Base-by-base conservation (phyloP, 2,797 vertebrate species). In the Melanotaenia nigrans region DNA sequence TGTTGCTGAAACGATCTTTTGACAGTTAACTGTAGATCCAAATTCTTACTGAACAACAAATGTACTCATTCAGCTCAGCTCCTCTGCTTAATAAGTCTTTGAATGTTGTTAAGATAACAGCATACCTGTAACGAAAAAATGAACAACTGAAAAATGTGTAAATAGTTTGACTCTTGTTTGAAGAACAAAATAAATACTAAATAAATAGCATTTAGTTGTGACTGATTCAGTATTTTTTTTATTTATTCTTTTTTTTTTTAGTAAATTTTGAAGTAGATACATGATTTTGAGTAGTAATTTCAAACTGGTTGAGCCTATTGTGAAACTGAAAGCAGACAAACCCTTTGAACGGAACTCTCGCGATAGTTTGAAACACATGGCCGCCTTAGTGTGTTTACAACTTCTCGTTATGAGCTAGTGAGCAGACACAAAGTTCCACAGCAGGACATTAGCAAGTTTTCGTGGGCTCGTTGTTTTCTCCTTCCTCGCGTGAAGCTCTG, bases 81-180 rank as follows among this genome's bases (percentile, higher is more conserved):
- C 87, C 85, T 75, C 74, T 68, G 73, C 83, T 71, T 84, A 71
- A 61, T 74, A 82, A 73, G 69, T 87, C 84, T 82, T 85, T 85
- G 79, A 93, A 90, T 92, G 88, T 87, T 88, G 85, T 90, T 86
- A 63, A 87, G 78, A 88, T 85, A 78, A 85, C 80, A 83, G 76
- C 87, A 85, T 87, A 89, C 30, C 47, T 83, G 75, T 85, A 77
- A 80, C 80, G 82, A 89, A 84, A 85, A 85, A 86, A 92, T 90
- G 85, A 90, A 89, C 83, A 90, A 91, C 59, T 78, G 84, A 89
- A 90, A 89, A 81, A 88, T 79, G 84, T 87, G 94, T 95, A 94
- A 87, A 95, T 95, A 95, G 90, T 93, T 92, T 92, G 83, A 85
- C 82, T 94, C 93, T 93, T 92, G 91, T 92, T 93, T 93, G 91